Evolutionary conservation across 2,113 vertebrate species (phyloP), one percentile per base, ranked within the genome.

Genomic region (Grus americana): DNA sequence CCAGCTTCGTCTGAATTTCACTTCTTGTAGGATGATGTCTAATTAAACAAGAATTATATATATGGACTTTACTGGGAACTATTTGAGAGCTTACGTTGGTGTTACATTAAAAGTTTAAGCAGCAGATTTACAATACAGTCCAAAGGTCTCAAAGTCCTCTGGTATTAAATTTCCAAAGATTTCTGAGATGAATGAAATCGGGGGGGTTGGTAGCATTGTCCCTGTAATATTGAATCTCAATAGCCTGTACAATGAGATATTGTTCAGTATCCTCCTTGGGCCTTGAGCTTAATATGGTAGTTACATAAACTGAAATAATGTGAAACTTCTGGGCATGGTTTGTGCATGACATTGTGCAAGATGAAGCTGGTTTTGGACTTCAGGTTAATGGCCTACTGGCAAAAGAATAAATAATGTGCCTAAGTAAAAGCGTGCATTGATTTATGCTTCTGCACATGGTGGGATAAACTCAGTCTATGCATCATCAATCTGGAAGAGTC

Each of bases 281-380:
- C 89, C 66, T 87, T 75, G 66, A 92, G 86, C 42, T 82, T 93
- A 91, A 85, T 88, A 70, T 38, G 50, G 84, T 71, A 86, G 74
- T 96, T 97, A 90, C 62, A 73, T 94, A 95, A 97, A 90, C 66
- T 67, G 80, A 82, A 96, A 96, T 61, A 92, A 95, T 86, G 49
- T 79, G 84, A 89, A 93, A 79, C 58, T 91, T 92, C 91, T 95
- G 72, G 59, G 19, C 76, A 58, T 79, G 34, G 21, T 71, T 83
- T 84, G 15, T 90, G 32, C 62, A 32, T 65, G 57, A 57, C 34
- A 8, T 63, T 93, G 80, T 90, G 78, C 46, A 68, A 92, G 73
- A 87, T 85, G 91, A 76, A 82, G 58, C 73, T 87, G 40, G 15
- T 44, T 95, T 81, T 44, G 38, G 49, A 54, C 61, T 85, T 93